Evolutionary conservation across 2,113 vertebrate species (phyloP), one percentile per base, ranked within the genome.

Genomic region (Caranx melampygus): DNA sequence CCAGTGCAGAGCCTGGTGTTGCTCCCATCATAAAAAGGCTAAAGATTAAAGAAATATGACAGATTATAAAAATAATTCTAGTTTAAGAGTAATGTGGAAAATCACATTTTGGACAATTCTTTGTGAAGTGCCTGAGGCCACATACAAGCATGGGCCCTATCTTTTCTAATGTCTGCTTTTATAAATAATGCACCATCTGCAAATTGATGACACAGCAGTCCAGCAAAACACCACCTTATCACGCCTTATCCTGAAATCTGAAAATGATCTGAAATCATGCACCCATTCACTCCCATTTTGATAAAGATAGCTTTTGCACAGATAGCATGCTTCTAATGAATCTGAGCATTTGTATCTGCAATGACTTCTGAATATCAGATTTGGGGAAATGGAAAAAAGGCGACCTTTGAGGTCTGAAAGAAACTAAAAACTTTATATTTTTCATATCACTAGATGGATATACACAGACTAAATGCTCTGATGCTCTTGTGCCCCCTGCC

Each of bases 141-240:
- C 54, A 37, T 9, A 11, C 2, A 35, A 64, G 42, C 13, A 35
- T 60, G 35, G 9, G 26, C 42, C 71, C 44, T 59, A 44, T 75
- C 52, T 37, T 69, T 45, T 44, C 9, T 14, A 57, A 63, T 58
- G 70, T 73, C 65, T 75, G 54, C 59, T 69, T 52, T 66, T 47
- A 49, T 10, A 79, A 67, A 63, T 16, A 60, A 65, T 37, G 57
- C 33, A 49, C 45, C 58, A 35, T 52, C 42, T 42, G 21, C 14
- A 77, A 60, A 75, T 14, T 78, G 72, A 71, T 80, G 65, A 83
- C 54, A 62, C 26, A 77, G 58, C 61, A 63, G 31, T 11, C 5
- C n/a, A 5, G 52, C n/a, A 20, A 79, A 40, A 68, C 31, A 20
- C 60, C 60, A 68, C 47, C 35, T 69, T 62, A 71, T 74, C 35